Base-by-base conservation (phyloP, 2,888 invertebrate species). In the Dilophus febrilis region DNA sequence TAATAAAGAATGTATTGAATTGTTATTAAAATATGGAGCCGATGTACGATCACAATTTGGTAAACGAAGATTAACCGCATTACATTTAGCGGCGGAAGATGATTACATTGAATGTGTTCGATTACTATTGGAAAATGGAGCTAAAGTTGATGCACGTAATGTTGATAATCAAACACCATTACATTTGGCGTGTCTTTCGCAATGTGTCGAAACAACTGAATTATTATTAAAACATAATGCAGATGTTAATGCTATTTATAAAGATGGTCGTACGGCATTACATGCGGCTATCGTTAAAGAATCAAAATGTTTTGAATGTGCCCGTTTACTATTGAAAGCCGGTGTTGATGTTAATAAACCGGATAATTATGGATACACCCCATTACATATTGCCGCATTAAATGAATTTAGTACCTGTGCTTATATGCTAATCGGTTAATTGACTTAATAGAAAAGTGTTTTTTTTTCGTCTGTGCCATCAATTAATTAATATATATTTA, bases 71-170 rank as follows among this genome's bases (percentile, higher is more conserved):
- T 72, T 80, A 38, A 87, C 90, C 0, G 82, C 90, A 2, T 59
- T 92, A 22, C 90, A 91, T 63, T 64, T 90, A 49, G 86, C 90
- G 5, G 84, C 88, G 0, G 86, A 87, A 53, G 87, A 88, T 50
- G 86, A 87, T 6, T 82, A 81, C 52, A 73, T 73, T 1, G 79
- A 82, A 47, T 86, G 87, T 48, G 77, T 79, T 1, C 66, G 69
- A 38, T 57, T 85, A 16, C 63, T 88, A 2, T 56, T 87, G 3
- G 75, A 82, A 16, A 72, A 77, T 36, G 77, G 80, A 2, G 86
- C 90, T 2, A 70, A 76, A 37, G 73, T 80, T n/a, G 76, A 84
- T 51, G 74, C 77, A 38, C 68, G 70, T 13, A 85, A 85, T 59
- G 69, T 72, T 38, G 74, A 79, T 53, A 73, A 75, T 42, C 85